Percentiles rank a stretch among this genome's conserved stretches.
Conservation (phyloP, 2,888 invertebrate species). For the Sarcophaga rosellei region DNA sequence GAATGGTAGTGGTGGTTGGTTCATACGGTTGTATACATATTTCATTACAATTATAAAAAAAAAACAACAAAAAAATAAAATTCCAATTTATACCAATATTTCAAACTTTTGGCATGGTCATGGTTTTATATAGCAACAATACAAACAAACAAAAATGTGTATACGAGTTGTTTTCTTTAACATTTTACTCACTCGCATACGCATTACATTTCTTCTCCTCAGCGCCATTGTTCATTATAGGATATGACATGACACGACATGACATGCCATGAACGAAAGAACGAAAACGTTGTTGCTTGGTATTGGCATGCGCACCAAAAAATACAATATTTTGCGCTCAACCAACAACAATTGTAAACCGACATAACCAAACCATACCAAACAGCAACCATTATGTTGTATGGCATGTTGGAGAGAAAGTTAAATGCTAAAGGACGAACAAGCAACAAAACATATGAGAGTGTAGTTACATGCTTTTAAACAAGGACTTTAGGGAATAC, state of each 20-base stretch:
- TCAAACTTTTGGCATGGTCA: slow-evolving; percentile 77
- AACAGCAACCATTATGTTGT: too few relatives aligned
- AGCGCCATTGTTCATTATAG: too few relatives aligned
- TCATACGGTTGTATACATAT: neutral
- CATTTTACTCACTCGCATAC: too few relatives aligned
- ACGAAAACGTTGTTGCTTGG: too few relatives aligned
- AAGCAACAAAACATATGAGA: too few relatives aligned
- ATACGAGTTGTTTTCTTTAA: slow-evolving; percentile 47
- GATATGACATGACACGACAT: too few relatives aligned
- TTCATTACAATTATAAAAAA: too few relatives aligned
- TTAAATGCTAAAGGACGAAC: neutral
- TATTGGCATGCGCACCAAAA: slow-evolving; percentile 58
- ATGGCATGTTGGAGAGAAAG: neutral
- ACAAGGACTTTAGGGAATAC: slow-evolving; percentile 39
- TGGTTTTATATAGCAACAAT: slow-evolving; percentile 71
- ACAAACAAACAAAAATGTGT: slow-evolving; percentile 41
- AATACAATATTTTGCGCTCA: neutral
- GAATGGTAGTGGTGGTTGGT: slow-evolving; percentile 11
- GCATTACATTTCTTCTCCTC: too few relatives aligned
- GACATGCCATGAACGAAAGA: too few relatives aligned
- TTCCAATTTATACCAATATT: slow-evolving; percentile 45
- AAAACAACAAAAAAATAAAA: neutral
- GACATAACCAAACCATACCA: too few relatives aligned
- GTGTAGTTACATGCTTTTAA: neutral
- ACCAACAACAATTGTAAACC: too few relatives aligned